Base-by-base conservation (phyloP, 2,888 invertebrate genomes). In the Trimorus sp. region DNA sequence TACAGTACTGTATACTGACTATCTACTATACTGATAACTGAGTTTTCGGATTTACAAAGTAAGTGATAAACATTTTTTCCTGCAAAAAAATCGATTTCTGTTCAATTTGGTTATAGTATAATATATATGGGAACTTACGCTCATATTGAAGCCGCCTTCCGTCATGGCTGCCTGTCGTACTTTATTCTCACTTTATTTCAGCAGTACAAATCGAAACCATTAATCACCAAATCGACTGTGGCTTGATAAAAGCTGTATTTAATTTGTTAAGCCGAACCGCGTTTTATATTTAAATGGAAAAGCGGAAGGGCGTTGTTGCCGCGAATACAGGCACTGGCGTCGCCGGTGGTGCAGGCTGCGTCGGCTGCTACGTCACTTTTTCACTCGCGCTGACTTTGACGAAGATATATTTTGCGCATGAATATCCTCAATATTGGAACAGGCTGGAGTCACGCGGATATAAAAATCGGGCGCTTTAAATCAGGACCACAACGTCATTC, bases 141-240 rank as follows among this genome's bases (percentile, higher is more conserved):
- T 84, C 70, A 86, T 84, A 73, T 85, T 84, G 83, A 86, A 86
- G 58, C 84, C 79, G 54, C 85, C 85, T 66, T 86, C 86, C 69
- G 83, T 84, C 86, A 85, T 86, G 66, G 40, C 69, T 53, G 65
- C 26, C 63, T 7, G 63, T 16, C 74, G 71, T 71, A 60, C 59
- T 77, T 79, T 75, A 75, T 76, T 62, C 78, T 60, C 70, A 70
- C 68, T 74, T 56, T 68, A 75, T 75, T 78, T 66, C 59, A 74
- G 75, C 68, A 51, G 74, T 83, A 74, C 73, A 66, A 79, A 80
- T 84, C 80, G 68, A 76, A 79, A 79, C 83, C 85, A 84, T 85
- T 84, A 85, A 85, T 85, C 83, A 84, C 79, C 38, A 58, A 68
- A 63, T 51, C 63, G 75, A 79, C 74, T 73, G 59, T 16, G 71